Evolutionary conservation across 2,113 vertebrate genomes (phyloP).

Genomic region (Eretmochelys imbricata): DNA sequence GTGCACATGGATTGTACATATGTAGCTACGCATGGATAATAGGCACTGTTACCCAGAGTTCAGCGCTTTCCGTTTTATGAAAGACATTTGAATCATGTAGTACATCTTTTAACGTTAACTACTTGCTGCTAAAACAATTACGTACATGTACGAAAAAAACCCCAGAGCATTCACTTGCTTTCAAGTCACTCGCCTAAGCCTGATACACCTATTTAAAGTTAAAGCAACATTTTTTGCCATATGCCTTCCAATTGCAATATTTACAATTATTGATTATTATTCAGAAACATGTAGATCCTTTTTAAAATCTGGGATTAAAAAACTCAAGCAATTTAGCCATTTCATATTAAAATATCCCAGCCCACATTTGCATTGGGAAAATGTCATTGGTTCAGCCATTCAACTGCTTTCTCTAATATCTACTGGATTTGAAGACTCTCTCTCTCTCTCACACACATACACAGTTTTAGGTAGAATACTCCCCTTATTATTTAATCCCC

Average conservation of each 20-base stretch:
- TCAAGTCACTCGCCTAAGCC: background rate
- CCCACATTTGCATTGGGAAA: background rate
- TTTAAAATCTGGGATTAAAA: background rate
- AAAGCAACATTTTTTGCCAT: background rate
- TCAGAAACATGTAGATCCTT: background rate
- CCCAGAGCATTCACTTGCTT: background rate
- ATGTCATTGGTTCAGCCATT: conserved; percentile 35
- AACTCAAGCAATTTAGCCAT: background rate
- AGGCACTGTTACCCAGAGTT: background rate
- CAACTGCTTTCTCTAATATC: conserved; percentile 14
- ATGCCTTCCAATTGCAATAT: background rate
- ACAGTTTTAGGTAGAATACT: conserved; percentile 53
- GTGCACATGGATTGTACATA: accelerated
- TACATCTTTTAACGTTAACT: background rate
- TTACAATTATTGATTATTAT: background rate
- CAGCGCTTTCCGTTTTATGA: background rate
- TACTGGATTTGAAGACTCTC: conserved; percentile 3
- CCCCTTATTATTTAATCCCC: conserved; percentile 77
- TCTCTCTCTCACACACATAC: background rate
- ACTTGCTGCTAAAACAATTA: background rate
- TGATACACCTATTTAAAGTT: background rate
- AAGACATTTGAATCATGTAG: background rate
- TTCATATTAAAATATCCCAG: background rate
- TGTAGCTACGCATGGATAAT: background rate
- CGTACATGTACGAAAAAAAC: background rate